phyloP scores from a whole-genome alignment of 2,113 vertebrate genomes.

The Serilophus lunatus region DNA sequence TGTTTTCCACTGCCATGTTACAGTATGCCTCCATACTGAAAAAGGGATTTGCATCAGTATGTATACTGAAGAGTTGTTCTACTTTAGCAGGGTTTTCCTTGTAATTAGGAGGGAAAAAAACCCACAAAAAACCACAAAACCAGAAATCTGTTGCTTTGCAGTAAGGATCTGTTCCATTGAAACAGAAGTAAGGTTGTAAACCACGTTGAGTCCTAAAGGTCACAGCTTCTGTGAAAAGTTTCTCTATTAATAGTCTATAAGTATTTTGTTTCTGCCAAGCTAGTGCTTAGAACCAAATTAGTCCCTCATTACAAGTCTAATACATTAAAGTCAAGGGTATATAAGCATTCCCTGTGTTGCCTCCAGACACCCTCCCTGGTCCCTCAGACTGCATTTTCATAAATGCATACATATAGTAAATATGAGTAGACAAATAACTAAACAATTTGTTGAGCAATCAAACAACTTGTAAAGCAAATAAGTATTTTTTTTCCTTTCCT shows the following conservation, averaged over 20 bases:
- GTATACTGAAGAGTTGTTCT: neutral
- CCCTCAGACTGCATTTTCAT: neutral
- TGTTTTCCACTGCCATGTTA: neutral
- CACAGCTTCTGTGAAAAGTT: constrained; percentile 50
- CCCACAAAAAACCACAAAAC: neutral
- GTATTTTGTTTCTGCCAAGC: constrained; percentile 58
- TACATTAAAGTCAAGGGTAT: neutral
- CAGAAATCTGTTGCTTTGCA: constrained; percentile 12
- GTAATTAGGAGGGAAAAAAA: neutral
- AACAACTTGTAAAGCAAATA: neutral
- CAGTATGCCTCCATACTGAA: neutral
- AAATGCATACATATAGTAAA: neutral
- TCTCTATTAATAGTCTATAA: constrained; percentile 56
- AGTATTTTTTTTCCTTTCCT: neutral
- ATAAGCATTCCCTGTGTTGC: neutral
- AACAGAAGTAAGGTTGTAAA: constrained; percentile 5
- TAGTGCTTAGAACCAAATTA: neutral
- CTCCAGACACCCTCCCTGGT: neutral
- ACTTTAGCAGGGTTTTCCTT: neutral
- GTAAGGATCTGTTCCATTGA: constrained; percentile 31
- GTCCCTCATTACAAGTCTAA: neutral
- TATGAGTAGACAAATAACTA: neutral
- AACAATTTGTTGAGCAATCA: neutral
- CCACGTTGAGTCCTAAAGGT: constrained; percentile 38
- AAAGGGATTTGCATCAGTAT: neutral